Evolutionary conservation across 1,140 invertebrate species (phyloP), one percentile per base, ranked within the genome.

Genomic region (Papilio xuthus): DNA sequence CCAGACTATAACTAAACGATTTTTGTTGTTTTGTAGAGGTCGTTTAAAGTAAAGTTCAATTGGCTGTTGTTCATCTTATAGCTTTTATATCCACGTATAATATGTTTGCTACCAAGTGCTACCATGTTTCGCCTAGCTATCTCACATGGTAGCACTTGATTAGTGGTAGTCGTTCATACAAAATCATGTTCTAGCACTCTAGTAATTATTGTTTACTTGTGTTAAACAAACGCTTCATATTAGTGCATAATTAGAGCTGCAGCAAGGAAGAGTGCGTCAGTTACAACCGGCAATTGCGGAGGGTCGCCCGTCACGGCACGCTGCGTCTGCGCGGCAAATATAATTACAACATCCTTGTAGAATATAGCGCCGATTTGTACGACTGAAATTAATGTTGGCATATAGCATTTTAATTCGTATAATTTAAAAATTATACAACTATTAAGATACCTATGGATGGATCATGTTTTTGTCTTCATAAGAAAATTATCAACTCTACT

Each of bases 311-410:
- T 83, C 82, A 84, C 77, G 82, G 78, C 75, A 82, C 80, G 76
- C 37, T 80, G 78, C 69, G 47, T 32, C 8, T 60, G 74, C 32
- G 44, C 80, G 32, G 60, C 78, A 74, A 83, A 80, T 85, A 81
- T 82, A 85, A 85, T 81, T 82, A 80, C 78, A 69, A 73, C 78
- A 80, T 85, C 84, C 84, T 82, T 80, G 81, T 79, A 80, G 81
- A 78, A 80, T 80, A 79, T 50, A 82, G 80, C 78, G 73, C 78
- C 78, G 80, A 83, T 83, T 83, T 80, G 78, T 76, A n/a, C 41
- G 56, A 37, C 74, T 23, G 28, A 73, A 26, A 60, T 77, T 9
- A n/a, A 60, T 60, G 56, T 23, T 10, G 20, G 56, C 20, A 23
- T 26, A 23, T 26, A 60, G 26, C 23, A 10, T 26, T 23, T 23